phyloP scores from a whole-genome alignment of 2,113 vertebrate genomes.

The Melospiza georgiana region DNA sequence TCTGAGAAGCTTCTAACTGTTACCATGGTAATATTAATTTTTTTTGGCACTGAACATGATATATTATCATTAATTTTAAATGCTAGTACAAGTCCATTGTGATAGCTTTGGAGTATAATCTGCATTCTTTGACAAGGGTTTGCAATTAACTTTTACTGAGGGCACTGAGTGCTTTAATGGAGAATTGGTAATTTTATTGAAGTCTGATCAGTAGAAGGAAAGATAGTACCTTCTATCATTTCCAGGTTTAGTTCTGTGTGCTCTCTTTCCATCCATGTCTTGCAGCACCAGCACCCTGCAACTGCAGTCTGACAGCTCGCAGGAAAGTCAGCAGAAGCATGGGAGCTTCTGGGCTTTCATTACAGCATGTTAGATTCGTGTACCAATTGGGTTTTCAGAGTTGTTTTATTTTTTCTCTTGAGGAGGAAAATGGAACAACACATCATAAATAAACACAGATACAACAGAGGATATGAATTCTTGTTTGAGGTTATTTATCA shows the following conservation, averaged over 20 bases:
- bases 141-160: neutral
- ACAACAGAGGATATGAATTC: neutral
- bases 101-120: neutral
- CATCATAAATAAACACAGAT: neutral
- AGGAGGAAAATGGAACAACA: neutral
- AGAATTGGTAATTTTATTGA: neutral
- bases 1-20: neutral
- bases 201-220: neutral
- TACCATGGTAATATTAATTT: neutral
- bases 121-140: neutral
- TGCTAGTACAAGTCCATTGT: neutral
- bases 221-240: neutral
- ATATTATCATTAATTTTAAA: constrained; percentile 6
- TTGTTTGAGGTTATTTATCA: neutral
- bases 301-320: neutral
- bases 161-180: neutral
- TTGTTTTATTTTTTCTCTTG: neutral
- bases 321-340: neutral
- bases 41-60: neutral
- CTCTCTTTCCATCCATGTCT: neutral
- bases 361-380: neutral
- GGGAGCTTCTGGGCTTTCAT: neutral
- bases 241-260: neutral
- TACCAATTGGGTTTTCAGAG: neutral
- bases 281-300: neutral